Conservation (phyloP, 1,140 invertebrate genomes). For the Cotesia vestalis region DNA sequence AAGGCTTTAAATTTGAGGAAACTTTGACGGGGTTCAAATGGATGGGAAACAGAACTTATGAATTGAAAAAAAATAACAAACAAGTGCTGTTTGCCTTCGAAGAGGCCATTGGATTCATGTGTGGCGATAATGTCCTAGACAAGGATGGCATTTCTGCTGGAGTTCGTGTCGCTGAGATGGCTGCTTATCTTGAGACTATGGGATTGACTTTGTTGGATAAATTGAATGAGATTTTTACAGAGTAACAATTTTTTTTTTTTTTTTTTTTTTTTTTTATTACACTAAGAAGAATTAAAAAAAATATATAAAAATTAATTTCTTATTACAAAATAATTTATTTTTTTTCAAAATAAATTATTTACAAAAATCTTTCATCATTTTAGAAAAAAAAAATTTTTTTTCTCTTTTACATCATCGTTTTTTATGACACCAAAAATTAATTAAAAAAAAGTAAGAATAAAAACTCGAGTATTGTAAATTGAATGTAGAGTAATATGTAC, state of each 20-base stretch:
- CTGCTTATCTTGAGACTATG: slow-evolving; percentile 76
- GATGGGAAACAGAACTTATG: slow-evolving; percentile 92
- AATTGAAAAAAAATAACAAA: slow-evolving; percentile 77
- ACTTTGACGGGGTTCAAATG: slow-evolving; percentile 99
- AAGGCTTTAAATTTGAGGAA: slow-evolving; percentile 90
- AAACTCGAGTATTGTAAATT: no score
- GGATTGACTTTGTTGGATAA: slow-evolving; percentile 77
- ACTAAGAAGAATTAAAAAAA: no score
- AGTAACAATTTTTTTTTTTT: slow-evolving; percentile 58
- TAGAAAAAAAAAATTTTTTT: not conserved
- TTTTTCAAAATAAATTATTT: no score
- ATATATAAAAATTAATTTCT: not conserved
- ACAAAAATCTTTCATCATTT: not conserved
- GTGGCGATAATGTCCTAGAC: slow-evolving; percentile 84
- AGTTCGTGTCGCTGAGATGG: slow-evolving; percentile 80
- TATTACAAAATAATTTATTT: no score
- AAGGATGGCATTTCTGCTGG: slow-evolving; percentile 96
- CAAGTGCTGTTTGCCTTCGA: slow-evolving; percentile 94
- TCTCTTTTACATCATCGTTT: no score
- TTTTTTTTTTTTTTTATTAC: no score
- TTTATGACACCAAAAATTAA: no score
- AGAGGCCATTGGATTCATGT: slow-evolving; percentile 96
- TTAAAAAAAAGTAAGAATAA: no score
- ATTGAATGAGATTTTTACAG: slow-evolving; percentile 81
- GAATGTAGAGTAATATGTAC: not conserved